phyloP scores from a whole-genome alignment of 2,113 vertebrate genomes.

The Tachysurus fulvidraco region DNA sequence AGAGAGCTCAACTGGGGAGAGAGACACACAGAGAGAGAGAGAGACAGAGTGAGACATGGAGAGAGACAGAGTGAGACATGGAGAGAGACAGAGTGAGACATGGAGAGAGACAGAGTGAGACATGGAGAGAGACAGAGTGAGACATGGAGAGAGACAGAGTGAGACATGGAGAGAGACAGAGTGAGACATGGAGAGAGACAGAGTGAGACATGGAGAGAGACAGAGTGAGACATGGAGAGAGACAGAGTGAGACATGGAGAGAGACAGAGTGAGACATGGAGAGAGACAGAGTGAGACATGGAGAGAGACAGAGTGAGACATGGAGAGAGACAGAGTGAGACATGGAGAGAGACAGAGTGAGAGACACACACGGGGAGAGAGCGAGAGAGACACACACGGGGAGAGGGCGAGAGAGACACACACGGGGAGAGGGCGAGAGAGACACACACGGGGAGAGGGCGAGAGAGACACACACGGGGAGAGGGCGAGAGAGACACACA shows the following conservation, averaged over 20 bases:
- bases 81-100: no score
- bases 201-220: no score
- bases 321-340: background rate
- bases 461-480: background rate
- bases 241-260: background rate
- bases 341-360: background rate
- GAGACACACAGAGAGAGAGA: background rate
- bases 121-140: background rate
- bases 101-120: no score
- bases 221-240: no score
- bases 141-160: background rate
- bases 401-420: background rate
- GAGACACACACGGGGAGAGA: background rate
- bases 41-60: background rate
- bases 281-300: background rate
- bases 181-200: no score
- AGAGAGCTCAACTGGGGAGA: no score
- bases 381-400: no score
- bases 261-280: background rate
- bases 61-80: background rate
- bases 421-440: background rate
- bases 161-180: background rate
- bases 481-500: background rate
- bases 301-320: background rate
- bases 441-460: background rate